Base-by-base conservation (phyloP, 2,888 invertebrate species). In the Thereva nobilitata region DNA sequence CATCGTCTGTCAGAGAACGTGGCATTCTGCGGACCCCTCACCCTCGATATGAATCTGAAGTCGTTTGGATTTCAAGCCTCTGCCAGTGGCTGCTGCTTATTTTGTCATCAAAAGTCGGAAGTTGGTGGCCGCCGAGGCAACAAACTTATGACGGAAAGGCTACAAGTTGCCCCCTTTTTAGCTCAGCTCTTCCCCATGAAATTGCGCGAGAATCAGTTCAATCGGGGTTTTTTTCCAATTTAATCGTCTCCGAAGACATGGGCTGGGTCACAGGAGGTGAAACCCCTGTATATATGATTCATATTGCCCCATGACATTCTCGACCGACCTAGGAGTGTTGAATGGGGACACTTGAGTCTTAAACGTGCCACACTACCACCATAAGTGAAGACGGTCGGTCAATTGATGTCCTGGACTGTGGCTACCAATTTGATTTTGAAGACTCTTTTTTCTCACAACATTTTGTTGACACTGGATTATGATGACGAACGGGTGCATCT, bases 161-260 rank as follows among this genome's bases (percentile, higher is more conserved):
- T 45, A n/a, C 2, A 34, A 5, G 12, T 35, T 8, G 23, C 6
- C 5, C 9, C 49, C 53, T 37, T 53, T 9, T 40, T 40, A 6
- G 38, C 8, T 9, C 12, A 61, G 50, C 50, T 35, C 61, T 61
- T 50, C 41, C 37, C 37, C 50, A 61, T 61, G 49, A 10, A 49
- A 54, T 40, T 54, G 64, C 64, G 64, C 64, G 64, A 64, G 64
- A 64, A 64, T 64, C 64, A 64, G 54, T 64, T 64, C 64, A 54
- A 64, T 54, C 54, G 47, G 54, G 45, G 7, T 23, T 1, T 23
- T 47, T 35, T 12, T 40, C 50, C 50, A 61, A 61, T 61, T 61
- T 8, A 61, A 61, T 61, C 50, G 50, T 8, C 50, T 59, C 45
- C 47, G 10, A 7, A n/a, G 35, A 10, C 23, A 40, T 49, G 49